Conservation (phyloP, 2,888 invertebrate species). For the Rhamphomyia laevipes region DNA sequence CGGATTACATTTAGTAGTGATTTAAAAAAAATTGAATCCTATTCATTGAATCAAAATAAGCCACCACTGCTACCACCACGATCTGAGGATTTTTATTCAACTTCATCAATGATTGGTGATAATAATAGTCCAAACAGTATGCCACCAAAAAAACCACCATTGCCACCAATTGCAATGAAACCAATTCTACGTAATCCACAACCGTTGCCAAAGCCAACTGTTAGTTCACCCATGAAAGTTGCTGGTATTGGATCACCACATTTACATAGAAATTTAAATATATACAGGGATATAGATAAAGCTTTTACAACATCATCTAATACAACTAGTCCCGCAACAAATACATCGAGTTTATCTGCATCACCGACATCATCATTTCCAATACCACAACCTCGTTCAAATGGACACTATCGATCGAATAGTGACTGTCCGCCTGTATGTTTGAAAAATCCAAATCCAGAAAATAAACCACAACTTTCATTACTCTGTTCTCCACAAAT, state of each 20-base stretch:
- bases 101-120: constrained; percentile 7
- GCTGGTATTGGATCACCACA: constrained; percentile 54
- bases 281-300: constrained; percentile 47
- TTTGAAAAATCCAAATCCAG: constrained; percentile 18
- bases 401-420: constrained; percentile 25
- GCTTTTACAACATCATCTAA: constrained; percentile 24
- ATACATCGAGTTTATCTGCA: constrained; percentile 22
- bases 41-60: constrained; percentile 9
- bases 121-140: constrained; percentile 22
- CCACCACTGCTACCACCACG: constrained; percentile 24
- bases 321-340: constrained; percentile 18
- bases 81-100: constrained; percentile 4
- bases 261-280: constrained; percentile 46
- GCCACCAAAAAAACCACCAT: constrained; percentile 56
- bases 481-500: constrained; percentile 46
- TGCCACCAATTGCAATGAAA: constrained; percentile 51
- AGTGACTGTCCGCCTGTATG: constrained; percentile 23
- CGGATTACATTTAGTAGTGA: constrained; percentile 15
- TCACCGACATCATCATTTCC: constrained; percentile 11
- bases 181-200: constrained; percentile 41
- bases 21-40: constrained; percentile 7
- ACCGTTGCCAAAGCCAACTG: constrained; percentile 42
- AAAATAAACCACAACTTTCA: constrained; percentile 22
- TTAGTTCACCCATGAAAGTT: constrained; percentile 36
- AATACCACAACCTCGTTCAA: constrained; percentile 21